Evolutionary conservation across 92 coral and sea anemone species (phyloP).

Genomic region (Zoanthus sociatus): DNA sequence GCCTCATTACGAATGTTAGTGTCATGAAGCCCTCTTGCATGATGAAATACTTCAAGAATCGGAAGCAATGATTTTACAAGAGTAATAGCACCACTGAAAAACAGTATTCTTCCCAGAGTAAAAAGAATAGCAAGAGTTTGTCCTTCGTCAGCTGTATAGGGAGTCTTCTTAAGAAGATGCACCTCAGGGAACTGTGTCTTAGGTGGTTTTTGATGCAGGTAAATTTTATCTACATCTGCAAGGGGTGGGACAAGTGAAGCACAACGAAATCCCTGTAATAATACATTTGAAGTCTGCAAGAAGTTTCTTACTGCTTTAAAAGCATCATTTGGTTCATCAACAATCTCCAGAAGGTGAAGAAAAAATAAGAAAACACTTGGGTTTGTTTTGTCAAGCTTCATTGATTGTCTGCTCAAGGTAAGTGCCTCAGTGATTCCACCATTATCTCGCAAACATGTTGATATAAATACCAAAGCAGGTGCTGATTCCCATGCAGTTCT

Average conservation of each 20-base stretch:
- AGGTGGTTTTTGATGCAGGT: slow-evolving; percentile 33
- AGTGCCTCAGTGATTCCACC: slow-evolving; percentile 49
- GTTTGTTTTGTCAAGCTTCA: slow-evolving; percentile 39
- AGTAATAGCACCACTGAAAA: slow-evolving; percentile 57
- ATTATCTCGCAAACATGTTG: slow-evolving; percentile 60
- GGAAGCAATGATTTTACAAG: slow-evolving; percentile 51
- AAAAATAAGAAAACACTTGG: slow-evolving; percentile 61
- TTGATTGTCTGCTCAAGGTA: slow-evolving; percentile 39
- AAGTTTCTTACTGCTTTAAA: slow-evolving; percentile 43
- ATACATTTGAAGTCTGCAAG: neutral
- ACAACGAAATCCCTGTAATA: slow-evolving; percentile 42
- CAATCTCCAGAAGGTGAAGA: slow-evolving; percentile 59
- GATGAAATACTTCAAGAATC: slow-evolving; percentile 50
- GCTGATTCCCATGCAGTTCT: slow-evolving; percentile 46
- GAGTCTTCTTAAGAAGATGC: neutral
- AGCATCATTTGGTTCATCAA: slow-evolving; percentile 53
- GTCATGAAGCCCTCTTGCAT: slow-evolving; percentile 49
- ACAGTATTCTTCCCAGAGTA: slow-evolving; percentile 58
- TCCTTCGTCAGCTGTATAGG: slow-evolving; percentile 52
- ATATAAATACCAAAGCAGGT: slow-evolving; percentile 54
- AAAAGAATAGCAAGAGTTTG: slow-evolving; percentile 62
- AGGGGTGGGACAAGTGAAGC: slow-evolving; percentile 48
- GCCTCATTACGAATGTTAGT: slow-evolving; percentile 68
- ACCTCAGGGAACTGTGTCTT: slow-evolving; percentile 19
- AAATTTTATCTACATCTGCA: slow-evolving; percentile 31